Conservation (phyloP, 2,113 vertebrate species). For the Xenopus borealis region DNA sequence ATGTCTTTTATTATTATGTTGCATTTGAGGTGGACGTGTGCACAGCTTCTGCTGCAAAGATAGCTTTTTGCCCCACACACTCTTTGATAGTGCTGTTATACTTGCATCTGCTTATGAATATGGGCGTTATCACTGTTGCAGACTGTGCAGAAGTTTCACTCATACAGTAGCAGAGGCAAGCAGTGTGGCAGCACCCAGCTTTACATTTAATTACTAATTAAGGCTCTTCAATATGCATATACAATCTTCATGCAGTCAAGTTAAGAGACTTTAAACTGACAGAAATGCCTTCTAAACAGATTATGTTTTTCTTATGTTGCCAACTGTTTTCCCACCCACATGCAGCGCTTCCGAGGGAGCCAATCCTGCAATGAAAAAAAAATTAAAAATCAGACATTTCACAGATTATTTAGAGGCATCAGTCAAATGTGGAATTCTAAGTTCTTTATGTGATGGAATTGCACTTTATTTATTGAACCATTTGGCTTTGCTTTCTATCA, state of each 20-base stretch:
- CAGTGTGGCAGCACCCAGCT: too few species aligned
- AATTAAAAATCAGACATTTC: neutral
- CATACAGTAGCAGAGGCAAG: too few species aligned
- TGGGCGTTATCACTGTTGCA: too few species aligned
- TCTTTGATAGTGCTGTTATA: neutral
- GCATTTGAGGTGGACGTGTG: too few species aligned
- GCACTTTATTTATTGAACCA: neutral
- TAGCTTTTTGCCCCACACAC: too few species aligned
- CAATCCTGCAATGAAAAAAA: neutral
- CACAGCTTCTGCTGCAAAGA: too few species aligned
- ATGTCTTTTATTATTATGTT: too few species aligned
- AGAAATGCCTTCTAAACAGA: too few species aligned
- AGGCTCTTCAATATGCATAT: neutral
- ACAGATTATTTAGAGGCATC: slow-evolving; percentile 1
- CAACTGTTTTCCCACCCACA: neutral
- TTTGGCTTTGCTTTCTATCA: neutral
- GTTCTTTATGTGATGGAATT: neutral
- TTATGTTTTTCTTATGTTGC: neutral
- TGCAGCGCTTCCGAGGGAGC: neutral
- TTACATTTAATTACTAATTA: too few species aligned
- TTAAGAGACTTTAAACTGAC: too few species aligned
- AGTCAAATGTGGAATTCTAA: neutral
- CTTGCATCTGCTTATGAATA: too few species aligned
- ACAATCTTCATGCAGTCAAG: too few species aligned
- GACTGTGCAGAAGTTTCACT: neutral